phyloP scores from a whole-genome alignment of 1,140 invertebrate genomes.

The Drosophila dunni region DNA sequence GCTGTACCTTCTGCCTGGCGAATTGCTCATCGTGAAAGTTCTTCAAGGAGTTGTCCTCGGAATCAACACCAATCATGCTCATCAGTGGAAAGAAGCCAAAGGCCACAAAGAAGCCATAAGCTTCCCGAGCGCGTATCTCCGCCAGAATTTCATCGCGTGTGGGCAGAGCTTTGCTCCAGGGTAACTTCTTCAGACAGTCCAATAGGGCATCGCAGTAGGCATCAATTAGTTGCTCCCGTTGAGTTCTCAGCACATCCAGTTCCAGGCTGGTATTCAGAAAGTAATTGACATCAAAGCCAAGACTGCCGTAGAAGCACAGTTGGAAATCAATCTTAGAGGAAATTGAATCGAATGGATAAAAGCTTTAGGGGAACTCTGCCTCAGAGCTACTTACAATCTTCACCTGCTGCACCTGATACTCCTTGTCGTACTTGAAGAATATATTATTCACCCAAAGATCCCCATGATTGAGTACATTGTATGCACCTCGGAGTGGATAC shows the following conservation, averaged over 20 bases:
- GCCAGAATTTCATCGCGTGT: slow-evolving; percentile 73
- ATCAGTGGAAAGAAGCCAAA: slow-evolving; percentile 79
- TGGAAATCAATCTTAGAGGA: slow-evolving; percentile 78
- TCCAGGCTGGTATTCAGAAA: slow-evolving; percentile 80
- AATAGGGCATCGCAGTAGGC: slow-evolving; percentile 70
- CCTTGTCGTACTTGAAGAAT: slow-evolving; percentile 85
- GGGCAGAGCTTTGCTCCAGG: slow-evolving; percentile 80
- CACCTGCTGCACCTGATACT: slow-evolving; percentile 63
- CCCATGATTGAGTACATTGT: slow-evolving; percentile 88
- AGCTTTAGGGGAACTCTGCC: slow-evolving; percentile 22
- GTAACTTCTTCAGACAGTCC: slow-evolving; percentile 76
- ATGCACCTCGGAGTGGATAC: slow-evolving; percentile 55
- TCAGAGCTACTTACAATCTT: slow-evolving; percentile 83
- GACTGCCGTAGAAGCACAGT: slow-evolving; percentile 74
- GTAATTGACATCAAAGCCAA: slow-evolving; percentile 82
- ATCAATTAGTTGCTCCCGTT: slow-evolving; percentile 78
- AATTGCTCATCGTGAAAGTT: slow-evolving; percentile 77
- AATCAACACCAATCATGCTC: slow-evolving; percentile 76
- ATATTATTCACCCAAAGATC: slow-evolving; percentile 89
- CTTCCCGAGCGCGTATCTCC: slow-evolving; percentile 70
- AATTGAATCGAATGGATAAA: not conserved
- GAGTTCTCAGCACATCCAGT: slow-evolving; percentile 63
- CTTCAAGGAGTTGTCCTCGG: slow-evolving; percentile 76
- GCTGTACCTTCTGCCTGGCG: slow-evolving; percentile 71
- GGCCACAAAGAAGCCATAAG: slow-evolving; percentile 77